Evolutionary conservation across 2,888 invertebrate genomes (phyloP).

Genomic region (Macaria liturata): DNA sequence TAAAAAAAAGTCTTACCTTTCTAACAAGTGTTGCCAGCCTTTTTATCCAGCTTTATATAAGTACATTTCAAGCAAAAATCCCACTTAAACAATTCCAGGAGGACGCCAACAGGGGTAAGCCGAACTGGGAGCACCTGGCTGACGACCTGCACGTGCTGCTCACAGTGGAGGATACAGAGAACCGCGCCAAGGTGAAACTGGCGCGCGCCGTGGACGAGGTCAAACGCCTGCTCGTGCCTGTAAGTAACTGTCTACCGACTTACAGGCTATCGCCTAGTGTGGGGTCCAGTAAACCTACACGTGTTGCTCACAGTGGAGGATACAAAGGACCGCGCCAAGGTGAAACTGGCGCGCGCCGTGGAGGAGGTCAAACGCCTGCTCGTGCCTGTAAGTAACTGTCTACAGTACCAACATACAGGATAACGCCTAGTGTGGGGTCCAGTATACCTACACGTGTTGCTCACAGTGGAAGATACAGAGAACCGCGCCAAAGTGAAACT

Average conservation of each 20-base stretch:
- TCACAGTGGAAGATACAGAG: no score
- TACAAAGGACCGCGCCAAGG: conserved; percentile 97
- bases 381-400: conserved; percentile 91
- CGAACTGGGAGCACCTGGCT: conserved; percentile 99
- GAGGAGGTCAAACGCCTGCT: conserved; percentile 99
- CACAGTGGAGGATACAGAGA: conserved; percentile 99
- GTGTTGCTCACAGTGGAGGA: conserved; percentile 98
- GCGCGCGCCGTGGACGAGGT: conserved; percentile 99
- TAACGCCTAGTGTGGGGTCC: no score
- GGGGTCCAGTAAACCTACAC: no score
- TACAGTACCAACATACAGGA: no score
- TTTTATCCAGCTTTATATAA: no score
- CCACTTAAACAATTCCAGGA: conserved; percentile 86
- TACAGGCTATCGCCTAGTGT: no score
- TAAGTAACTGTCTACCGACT: conserved; percentile 78
- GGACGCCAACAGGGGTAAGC: conserved; percentile 99
- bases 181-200: conserved; percentile 97
- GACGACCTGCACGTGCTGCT: conserved; percentile 99
- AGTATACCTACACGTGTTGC: no score
- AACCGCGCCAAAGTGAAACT: no score
- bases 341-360: conserved; percentile 97
- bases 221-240: conserved; percentile 98
- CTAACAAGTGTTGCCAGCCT: no score
- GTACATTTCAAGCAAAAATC: neutral
- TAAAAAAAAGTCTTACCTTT: no score